Evolutionary conservation across 2,888 invertebrate genomes (phyloP).

Genomic region (Pammene fasciana): DNA sequence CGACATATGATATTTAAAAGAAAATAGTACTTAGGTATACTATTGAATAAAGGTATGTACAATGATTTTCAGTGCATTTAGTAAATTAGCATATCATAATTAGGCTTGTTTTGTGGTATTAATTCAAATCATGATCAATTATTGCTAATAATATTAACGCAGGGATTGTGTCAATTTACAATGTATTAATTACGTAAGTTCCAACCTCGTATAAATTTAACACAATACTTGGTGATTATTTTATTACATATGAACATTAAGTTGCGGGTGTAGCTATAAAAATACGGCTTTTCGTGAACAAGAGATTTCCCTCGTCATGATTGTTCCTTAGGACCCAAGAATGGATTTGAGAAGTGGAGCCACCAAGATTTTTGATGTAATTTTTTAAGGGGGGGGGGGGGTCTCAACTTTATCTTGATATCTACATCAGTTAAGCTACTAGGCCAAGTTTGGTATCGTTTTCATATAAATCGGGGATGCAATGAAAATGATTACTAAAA

Average conservation of each 20-base stretch:
- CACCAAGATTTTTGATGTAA: no score
- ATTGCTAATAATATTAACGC: conserved; percentile 5
- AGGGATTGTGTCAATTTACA: conserved; percentile 10
- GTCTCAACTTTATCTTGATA: no score
- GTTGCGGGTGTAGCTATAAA: no score
- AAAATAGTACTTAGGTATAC: not conserved
- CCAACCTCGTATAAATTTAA: not conserved
- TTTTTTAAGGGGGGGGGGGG: no score
- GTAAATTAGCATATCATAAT: conserved; percentile 1
- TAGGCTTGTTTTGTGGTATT: not conserved
- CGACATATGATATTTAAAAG: not conserved
- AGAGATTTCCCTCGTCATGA: no score
- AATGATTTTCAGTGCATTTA: not conserved
- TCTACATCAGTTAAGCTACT: no score
- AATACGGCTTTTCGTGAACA: no score
- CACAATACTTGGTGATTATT: not conserved
- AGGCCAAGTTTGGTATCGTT: no score
- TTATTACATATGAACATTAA: not conserved
- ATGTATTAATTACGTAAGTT: conserved; percentile 1
- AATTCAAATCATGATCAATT: not conserved
- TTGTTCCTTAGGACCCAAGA: no score
- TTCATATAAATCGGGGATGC: no score
- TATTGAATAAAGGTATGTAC: not conserved
- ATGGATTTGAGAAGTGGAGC: no score
- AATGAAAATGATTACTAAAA: conserved; percentile 11